Evolutionary conservation across 2,797 vertebrate genomes (phyloP), one percentile per base, ranked within the genome.

Genomic region (Neosilurus hyrtlii): DNA sequence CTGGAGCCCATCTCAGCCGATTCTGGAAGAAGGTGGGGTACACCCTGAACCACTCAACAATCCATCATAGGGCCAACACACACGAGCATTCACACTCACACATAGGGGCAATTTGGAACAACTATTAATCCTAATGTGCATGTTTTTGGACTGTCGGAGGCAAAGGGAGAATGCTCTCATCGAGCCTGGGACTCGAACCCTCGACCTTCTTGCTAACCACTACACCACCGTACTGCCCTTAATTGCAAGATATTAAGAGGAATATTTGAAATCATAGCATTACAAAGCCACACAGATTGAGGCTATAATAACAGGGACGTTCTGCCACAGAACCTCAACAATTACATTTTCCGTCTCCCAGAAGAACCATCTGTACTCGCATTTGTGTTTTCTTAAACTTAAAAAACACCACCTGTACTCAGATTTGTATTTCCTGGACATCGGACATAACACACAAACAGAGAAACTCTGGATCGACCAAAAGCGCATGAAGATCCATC

Each of bases 361-460:
- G 12, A 57, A 22, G 72, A 75, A 75, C 30, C 56, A 43, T 37
- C 73, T n/a, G 54, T 15, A 37, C 20, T 59, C 73, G 15, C 56
- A 9, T n/a, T n/a, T n/a, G 20, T 75, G 26, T 75, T 75, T 75
- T 75, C 54, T 75, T 35, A 75, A 75, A 59, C 54, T 30, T 14
- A 3, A 75, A 75, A 75, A 59, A n/a, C 56, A 59, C 26, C 56
- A 75, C 54, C 73, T 37, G 26, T 75, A 3, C 30, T 12, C 1
- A 16, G 56, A n/a, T 22, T 22, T 14, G 54, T 75, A 12, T 59
- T 59, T 75, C 56, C 73, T n/a, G 56, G 71, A 73, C 51, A 4
- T 54, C 24, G 70, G 3, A 57, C 54, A 22, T 57, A 9, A 59
- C 26, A 15, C 56, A n/a, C 71, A 35, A 56, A 54, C 71, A 30